These are phyloP conservation scores for Parotia lawesii DNA, from an alignment of 2,113 vertebrate species.

Conservation along the genomic window DNA sequence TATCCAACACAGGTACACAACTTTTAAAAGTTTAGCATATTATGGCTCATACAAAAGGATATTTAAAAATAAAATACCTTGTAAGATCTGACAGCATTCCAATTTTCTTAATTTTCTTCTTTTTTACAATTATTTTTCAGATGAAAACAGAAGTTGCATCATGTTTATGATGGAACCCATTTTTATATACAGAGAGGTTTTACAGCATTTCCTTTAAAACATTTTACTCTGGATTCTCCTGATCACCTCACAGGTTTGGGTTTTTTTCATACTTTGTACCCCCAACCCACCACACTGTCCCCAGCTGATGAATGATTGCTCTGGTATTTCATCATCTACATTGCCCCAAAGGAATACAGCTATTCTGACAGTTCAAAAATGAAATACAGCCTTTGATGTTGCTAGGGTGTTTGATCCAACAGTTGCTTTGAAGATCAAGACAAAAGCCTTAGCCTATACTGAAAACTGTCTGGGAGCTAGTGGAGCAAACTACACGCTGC, in stretches of 20 bases:
- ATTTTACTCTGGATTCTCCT: not conserved
- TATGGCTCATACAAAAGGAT: not conserved
- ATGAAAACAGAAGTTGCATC: not conserved
- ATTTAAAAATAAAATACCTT: not conserved
- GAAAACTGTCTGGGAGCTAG: not conserved
- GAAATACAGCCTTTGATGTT: not conserved
- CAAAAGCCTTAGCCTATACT: not conserved
- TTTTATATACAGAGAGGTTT: not conserved
- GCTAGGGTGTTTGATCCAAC: not conserved
- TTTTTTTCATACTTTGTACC: not conserved
- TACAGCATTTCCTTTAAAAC: not conserved
- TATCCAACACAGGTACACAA: not conserved
- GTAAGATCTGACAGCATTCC: not conserved
- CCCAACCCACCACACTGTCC: not conserved
- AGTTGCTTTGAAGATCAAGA: slow-evolving; percentile 19
- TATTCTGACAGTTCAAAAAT: not conserved
- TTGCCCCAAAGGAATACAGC: not conserved
- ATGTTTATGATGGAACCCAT: not conserved
- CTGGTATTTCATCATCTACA: not conserved
- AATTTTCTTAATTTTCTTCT: not conserved
- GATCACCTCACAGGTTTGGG: rapidly evolving
- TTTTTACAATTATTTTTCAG: not conserved
- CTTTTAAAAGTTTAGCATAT: not conserved
- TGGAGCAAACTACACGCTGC: not conserved
- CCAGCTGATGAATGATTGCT: not conserved